Evolutionary conservation across 2,113 vertebrate species (phyloP).

Genomic region (Rallus limicola): DNA sequence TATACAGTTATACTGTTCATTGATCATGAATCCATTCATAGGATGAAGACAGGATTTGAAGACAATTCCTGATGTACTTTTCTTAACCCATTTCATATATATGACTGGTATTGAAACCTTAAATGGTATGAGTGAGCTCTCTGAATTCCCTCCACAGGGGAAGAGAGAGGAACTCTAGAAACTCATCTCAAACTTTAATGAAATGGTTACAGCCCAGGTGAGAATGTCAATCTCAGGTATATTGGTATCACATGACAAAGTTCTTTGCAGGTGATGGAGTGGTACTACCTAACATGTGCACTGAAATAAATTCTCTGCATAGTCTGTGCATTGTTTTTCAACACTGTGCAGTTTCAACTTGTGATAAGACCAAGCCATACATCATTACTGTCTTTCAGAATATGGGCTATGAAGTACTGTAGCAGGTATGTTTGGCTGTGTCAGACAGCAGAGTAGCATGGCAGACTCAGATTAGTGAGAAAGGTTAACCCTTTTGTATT

Average conservation of each 20-base stretch:
- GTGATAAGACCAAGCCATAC: background rate
- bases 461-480: background rate
- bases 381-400: background rate
- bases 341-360: background rate
- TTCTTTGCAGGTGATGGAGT: background rate
- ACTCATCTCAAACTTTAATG: background rate
- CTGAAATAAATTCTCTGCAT: background rate
- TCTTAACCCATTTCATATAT: background rate
- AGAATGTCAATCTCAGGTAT: background rate
- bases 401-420: background rate
- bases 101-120: background rate
- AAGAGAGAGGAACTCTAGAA: conserved; percentile 19
- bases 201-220: conserved; percentile 13
- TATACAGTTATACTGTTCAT: background rate
- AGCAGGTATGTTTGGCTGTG: background rate
- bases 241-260: background rate
- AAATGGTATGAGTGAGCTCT: background rate
- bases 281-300: background rate
- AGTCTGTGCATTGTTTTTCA: background rate
- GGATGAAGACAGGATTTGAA: background rate
- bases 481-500: background rate
- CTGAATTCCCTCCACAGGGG: background rate
- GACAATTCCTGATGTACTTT: background rate
- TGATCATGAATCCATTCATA: background rate
- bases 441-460: background rate